These are phyloP conservation scores for Aphrocallistes beatrix DNA, from an alignment of 37 sponge, comb jelly and placozoan species.

Conservation along the genomic window DNA sequence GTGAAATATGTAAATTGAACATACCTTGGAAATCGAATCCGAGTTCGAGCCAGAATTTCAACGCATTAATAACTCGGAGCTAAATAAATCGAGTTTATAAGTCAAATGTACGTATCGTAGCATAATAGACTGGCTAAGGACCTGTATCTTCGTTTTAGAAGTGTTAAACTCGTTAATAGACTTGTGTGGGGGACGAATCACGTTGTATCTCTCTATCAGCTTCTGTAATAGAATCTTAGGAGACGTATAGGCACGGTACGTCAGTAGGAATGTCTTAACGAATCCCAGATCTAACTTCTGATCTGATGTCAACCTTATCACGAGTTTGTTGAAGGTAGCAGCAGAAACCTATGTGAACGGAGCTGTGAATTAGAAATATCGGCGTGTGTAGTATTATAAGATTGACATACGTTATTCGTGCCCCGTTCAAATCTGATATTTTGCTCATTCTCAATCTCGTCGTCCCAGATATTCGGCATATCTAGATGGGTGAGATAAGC, in stretches of 20 bases:
- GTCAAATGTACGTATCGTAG: neutral
- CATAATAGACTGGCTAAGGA: neutral
- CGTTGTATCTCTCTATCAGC: conserved; percentile 81
- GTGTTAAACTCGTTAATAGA: conserved; percentile 42
- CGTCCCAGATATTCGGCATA: conserved; percentile 66
- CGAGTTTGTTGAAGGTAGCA: conserved; percentile 77
- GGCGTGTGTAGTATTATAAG: conserved; percentile 18
- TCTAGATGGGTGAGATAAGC: conserved; percentile 22
- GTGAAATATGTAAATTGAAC: neutral
- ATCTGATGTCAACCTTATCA: conserved; percentile 53
- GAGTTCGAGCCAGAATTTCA: conserved; percentile 75
- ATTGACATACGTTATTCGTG: neutral
- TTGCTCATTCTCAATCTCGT: conserved; percentile 32
- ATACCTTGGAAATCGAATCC: conserved; percentile 73
- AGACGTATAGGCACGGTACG: conserved; percentile 78
- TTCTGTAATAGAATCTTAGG: conserved; percentile 69
- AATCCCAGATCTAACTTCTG: conserved; percentile 67
- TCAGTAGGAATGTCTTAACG: conserved; percentile 81
- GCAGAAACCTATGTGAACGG: conserved; percentile 32
- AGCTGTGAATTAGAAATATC: neutral
- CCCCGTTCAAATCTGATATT: conserved; percentile 40
- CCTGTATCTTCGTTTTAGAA: conserved; percentile 73
- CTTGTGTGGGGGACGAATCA: conserved; percentile 54
- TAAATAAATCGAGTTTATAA: neutral
- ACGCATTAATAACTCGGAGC: conserved; percentile 79